Evolutionary conservation across 2,113 vertebrate genomes (phyloP).

Genomic region (Isichthys henryi): DNA sequence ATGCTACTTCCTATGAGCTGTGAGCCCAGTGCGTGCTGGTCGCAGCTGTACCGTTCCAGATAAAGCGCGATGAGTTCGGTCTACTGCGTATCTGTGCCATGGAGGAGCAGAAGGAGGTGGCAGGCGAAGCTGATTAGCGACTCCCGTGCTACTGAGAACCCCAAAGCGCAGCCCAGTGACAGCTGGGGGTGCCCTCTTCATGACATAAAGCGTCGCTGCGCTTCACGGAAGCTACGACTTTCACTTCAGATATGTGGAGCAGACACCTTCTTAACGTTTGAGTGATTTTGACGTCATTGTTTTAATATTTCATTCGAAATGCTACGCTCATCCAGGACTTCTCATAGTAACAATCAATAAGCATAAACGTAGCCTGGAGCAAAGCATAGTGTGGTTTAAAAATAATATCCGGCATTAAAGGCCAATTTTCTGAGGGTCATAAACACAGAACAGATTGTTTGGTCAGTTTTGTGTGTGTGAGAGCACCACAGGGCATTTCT

Average conservation of each 20-base stretch:
- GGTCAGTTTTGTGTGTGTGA: not conserved
- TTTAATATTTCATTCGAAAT: not conserved
- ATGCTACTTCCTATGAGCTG: not conserved
- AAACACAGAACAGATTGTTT: not conserved
- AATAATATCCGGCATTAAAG: not conserved
- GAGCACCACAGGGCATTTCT: not conserved
- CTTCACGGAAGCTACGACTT: not conserved
- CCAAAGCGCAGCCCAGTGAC: not conserved
- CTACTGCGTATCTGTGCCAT: not conserved
- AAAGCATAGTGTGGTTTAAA: not conserved
- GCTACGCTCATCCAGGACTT: not conserved
- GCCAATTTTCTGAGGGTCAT: not conserved
- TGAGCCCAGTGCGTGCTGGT: not conserved
- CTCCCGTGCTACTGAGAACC: not conserved
- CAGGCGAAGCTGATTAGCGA: not conserved
- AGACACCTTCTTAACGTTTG: not conserved
- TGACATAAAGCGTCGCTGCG: not conserved
- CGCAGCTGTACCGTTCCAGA: not conserved
- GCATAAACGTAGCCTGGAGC: not conserved
- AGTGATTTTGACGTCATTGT: not conserved
- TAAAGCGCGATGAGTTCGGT: not conserved
- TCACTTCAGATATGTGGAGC: not conserved
- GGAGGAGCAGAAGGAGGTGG: not conserved
- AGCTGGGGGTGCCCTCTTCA: not conserved
- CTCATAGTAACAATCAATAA: not conserved